A percentile compares a stretch with the other conserved stretches of the same genome.
phyloP scores from a whole-genome alignment of 2,113 vertebrate species.

The Numida meleagris region DNA sequence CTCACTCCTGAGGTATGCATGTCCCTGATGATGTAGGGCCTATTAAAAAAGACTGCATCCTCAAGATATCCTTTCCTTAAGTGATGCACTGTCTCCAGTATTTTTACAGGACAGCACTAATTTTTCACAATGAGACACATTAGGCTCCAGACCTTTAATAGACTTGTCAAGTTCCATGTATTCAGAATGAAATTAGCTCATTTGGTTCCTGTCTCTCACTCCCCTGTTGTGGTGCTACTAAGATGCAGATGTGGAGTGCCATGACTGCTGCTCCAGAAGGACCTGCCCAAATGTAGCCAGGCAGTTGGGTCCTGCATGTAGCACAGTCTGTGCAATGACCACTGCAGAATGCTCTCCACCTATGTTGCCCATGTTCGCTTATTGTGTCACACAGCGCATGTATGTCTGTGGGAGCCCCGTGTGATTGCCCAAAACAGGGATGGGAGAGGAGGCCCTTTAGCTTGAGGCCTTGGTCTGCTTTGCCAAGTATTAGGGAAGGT shows the following conservation, averaged over 20 bases:
- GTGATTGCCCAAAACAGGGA: neutral
- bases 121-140: constrained; percentile 58
- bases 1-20: neutral
- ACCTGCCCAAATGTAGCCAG: rapidly evolving
- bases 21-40: constrained; percentile 35
- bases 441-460: neutral
- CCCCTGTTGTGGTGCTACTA: neutral
- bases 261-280: neutral
- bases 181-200: constrained; percentile 47
- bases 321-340: neutral
- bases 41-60: constrained; percentile 2
- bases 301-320: neutral
- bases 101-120: constrained; percentile 59
- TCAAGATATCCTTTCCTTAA: constrained; percentile 26
- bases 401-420: neutral
- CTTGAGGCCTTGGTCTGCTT: neutral
- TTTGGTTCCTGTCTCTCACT: constrained; percentile 54
- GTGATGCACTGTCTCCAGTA: constrained; percentile 38
- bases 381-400: rapidly evolving
- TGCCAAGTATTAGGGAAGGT: neutral
- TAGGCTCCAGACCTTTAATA: constrained; percentile 54
- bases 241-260: neutral
- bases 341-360: neutral
- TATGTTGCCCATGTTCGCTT: rapidly evolving
- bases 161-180: constrained; percentile 52